Evolutionary conservation across 1,140 invertebrate species (phyloP), one percentile per base, ranked within the genome.

Genomic region (Drosophila bipectinata): DNA sequence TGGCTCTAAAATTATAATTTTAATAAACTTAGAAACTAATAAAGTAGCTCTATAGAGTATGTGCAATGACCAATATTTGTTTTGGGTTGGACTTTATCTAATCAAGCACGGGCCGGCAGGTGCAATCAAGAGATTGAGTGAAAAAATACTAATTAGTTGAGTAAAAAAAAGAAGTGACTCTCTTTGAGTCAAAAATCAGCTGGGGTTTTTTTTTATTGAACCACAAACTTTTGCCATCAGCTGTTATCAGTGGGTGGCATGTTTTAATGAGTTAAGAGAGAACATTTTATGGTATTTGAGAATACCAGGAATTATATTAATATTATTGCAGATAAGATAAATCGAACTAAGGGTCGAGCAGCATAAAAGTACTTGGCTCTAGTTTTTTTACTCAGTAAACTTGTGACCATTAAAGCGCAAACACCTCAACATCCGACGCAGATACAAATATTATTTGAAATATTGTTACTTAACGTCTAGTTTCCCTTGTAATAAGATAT

Each of bases 241-340:
- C n/a, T 18, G 8, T 44, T 41, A 53, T 21, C 15, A 41, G 26
- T 24, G 47, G 51, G 24, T 69, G 56, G 55, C 30, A 9, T 15
- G 18, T 15, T 18, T 12, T 24, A 48, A 57, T 47, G 18, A 18
- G 26, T 48, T 41, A 56, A 48, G 68, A 45, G 68, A 45, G 45
- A 14, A 32, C 48, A 59, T 73, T 60, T 53, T 39, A 54, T 48
- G 9, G 47, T 2, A n/a, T 59, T 64, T 64, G 49, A 18, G 41
- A 63, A 54, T 41, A 52, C 49, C 24, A 56, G 48, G 48, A 76
- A 52, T 51, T 57, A 39, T 56, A 62, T 59, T 5, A 28, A 28
- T 67, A 18, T 30, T 24, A 44, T 44, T 21, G 4, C 32, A n/a
- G 81, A 85, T 85, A 78, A 85, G 81, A 85, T 85, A 81, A 72